Base-by-base conservation (phyloP, 2,888 invertebrate species). In the Calameuta idolon region DNA sequence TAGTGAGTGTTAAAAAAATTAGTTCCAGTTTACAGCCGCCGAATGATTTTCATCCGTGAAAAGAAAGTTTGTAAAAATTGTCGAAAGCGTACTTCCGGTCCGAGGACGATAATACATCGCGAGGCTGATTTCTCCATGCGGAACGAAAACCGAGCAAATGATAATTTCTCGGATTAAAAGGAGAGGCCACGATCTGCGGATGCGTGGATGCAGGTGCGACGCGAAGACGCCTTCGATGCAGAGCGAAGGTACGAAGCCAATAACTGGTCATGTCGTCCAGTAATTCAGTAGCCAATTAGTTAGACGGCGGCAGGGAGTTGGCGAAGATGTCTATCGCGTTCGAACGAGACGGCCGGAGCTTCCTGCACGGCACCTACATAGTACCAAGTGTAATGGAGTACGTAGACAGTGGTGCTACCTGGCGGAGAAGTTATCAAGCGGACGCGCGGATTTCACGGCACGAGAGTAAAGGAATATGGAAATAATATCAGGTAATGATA, bases 271-370 rank as follows among this genome's bases (percentile, higher is more conserved):
- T 89, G 87, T 88, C 87, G 85, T 83, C 86, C 86, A 86, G 88
- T 89, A 90, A 90, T 89, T 90, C 89, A 90, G 89, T 89, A 89
- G 90, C 90, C 90, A 90, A 90, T 90, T 90, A 90, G 90, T 89
- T 89, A 88, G 87, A 85, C 87, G 88, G 87, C 85, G 82, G 86
- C 82, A 83, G 84, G 84, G 86, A 86, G 85, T 81, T 82, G 83
- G 85, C 83, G 81, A 84, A 87, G 89, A 89, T 89, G 87, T 88
- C 85, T 87, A 89, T 89, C 89, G 86, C 83, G 81, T 76, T 78
- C 75, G 73, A 79, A 79, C 69, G 81, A 76, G 81, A 82, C 79
- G 77, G 69, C 78, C 34, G 30, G 75, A 33, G 75, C 69, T 55
- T 74, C 69, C 68, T 69, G 55, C 69, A 73, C 31, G 68, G 69